Conservation (phyloP, 2,113 vertebrate species). For the Montifringilla adamsi region DNA sequence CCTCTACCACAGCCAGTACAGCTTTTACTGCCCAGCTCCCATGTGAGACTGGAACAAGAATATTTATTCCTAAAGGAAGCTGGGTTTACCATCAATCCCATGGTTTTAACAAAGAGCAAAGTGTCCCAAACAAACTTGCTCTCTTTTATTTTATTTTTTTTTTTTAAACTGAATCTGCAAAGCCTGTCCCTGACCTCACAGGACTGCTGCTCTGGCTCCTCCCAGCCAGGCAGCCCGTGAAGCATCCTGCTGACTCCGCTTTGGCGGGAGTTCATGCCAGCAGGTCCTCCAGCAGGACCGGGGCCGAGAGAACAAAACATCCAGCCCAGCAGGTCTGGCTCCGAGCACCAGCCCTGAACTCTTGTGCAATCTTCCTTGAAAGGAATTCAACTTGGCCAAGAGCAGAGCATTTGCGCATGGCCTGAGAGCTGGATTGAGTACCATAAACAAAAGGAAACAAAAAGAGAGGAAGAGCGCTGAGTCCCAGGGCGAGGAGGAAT, state of each 20-base stretch:
- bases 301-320: slow-evolving; percentile 39
- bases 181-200: slow-evolving; percentile 16
- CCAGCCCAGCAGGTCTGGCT: slow-evolving; percentile 57
- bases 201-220: slow-evolving; percentile 32
- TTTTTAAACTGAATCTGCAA: not conserved
- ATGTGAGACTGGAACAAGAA: not conserved
- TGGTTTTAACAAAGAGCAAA: not conserved
- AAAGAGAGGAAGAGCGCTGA: slow-evolving; percentile 13
- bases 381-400: slow-evolving; percentile 19
- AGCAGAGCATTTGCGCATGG: slow-evolving; percentile 46
- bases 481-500: not conserved
- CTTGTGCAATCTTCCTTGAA: slow-evolving; percentile 64
- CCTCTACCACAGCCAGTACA: not conserved
- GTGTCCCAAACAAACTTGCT: not conserved
- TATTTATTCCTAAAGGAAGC: not conserved
- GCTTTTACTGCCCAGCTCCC: not conserved
- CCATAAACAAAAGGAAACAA: slow-evolving; percentile 65
- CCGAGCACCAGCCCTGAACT: slow-evolving; percentile 34
- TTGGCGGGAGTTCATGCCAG: not conserved
- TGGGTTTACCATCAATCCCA: not conserved
- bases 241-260: slow-evolving; percentile 55
- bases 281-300: slow-evolving; percentile 39
- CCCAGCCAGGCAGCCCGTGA: not conserved
- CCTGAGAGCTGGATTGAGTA: slow-evolving; percentile 34
- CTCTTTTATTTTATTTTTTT: not conserved